Base-by-base conservation (phyloP, 2,797 vertebrate genomes). In the Macroramphosus scolopax region DNA sequence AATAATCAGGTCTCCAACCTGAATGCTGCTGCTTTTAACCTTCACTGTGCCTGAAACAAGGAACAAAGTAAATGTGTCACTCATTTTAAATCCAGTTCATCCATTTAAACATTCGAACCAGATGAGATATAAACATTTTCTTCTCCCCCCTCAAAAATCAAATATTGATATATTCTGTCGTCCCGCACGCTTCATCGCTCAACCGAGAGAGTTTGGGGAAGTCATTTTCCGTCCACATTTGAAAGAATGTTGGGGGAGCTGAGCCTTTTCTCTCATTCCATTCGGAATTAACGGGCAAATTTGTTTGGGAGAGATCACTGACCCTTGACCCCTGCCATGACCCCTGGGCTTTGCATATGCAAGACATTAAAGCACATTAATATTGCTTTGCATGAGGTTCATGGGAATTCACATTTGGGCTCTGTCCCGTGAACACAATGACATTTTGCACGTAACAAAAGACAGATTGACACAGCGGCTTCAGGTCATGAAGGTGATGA, bases 1-100 rank as follows among this genome's bases (percentile, higher is more conserved):
- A 13, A 99, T 93, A 78, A 99, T 93, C n/a, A 99, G 94, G 58
- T 99, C 97, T 10, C 97, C 97, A 2, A 98, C 97, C 89, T 99
- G 97, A 74, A 99, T 99, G 20, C 81, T 90, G n/a, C 93, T 95
- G 72, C 97, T 99, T 89, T 97, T 97, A 79, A 98, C 95, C 79
- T 98, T 97, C 70, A 95, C 89, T 0, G 95, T 98, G 33, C 97
- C 97, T 99, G 84, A 35, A 66, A 82, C 5, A 57, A 25, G 67
- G 38, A 67, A 63, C 4, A 63, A 42, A 30, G 24, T 59, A 22
- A 22, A 22, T 22, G 20, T 22, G 17, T 32, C 11, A 31, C 4
- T 10, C 14, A 4, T 14, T 14, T 5, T 12, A 24, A 40, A 39
- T 12, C 28, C 5, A 24, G 44, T 32, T 16, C 3, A 3, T 31